phyloP scores from a whole-genome alignment of 2,113 vertebrate genomes.

The Tichodroma muraria region DNA sequence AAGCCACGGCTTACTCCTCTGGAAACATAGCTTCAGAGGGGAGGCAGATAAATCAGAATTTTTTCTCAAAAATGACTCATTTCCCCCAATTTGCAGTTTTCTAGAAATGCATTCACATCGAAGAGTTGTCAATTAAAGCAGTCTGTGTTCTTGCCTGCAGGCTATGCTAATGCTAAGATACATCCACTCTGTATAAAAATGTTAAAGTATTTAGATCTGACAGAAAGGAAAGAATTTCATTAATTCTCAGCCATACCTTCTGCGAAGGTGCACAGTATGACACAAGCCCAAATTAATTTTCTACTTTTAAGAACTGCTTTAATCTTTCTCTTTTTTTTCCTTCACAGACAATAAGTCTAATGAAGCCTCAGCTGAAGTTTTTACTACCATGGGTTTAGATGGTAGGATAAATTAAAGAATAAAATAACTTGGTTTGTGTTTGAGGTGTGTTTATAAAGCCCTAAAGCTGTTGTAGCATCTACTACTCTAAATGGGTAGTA shows the following conservation, averaged over 20 bases:
- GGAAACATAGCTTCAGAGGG: not conserved
- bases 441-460: not conserved
- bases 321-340: not conserved
- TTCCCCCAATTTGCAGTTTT: not conserved
- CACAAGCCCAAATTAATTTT: not conserved
- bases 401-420: not conserved
- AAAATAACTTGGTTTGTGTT: not conserved
- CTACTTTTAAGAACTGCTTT: not conserved
- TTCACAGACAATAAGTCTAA: not conserved
- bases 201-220: not conserved
- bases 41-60: not conserved
- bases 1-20: not conserved
- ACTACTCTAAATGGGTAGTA: not conserved
- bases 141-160: not conserved
- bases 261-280: not conserved
- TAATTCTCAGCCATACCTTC: not conserved
- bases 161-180: not conserved
- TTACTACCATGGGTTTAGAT: not conserved
- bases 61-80: not conserved
- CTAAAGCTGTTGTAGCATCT: not conserved
- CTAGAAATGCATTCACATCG: not conserved
- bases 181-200: not conserved
- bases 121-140: not conserved
- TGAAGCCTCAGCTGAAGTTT: not conserved
- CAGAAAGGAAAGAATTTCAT: not conserved